Conservation (phyloP, 1,140 invertebrate species). For the Aricia agestis region DNA sequence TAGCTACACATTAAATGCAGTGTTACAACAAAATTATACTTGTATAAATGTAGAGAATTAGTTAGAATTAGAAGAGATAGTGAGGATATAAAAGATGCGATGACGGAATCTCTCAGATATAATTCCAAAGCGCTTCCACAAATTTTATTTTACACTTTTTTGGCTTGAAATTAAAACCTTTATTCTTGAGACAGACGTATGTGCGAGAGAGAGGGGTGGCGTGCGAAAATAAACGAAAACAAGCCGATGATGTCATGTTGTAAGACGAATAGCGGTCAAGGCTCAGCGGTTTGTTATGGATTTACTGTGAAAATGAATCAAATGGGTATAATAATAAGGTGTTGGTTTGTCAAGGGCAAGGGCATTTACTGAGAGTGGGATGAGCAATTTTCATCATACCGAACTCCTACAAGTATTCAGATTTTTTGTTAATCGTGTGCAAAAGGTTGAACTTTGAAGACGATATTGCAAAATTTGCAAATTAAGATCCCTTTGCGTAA, state of each 20-base stretch:
- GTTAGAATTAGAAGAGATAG: too few relatives aligned
- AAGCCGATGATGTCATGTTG: conserved; percentile 59
- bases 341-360: neutral
- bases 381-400: too few relatives aligned
- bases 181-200: conserved; percentile 19
- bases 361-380: neutral
- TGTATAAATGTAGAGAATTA: too few relatives aligned
- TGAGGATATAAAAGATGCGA: too few relatives aligned
- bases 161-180: conserved; percentile 19
- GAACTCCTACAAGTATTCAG: too few relatives aligned
- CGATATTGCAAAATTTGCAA: too few relatives aligned
- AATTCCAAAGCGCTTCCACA: too few relatives aligned
- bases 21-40: too few relatives aligned
- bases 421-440: too few relatives aligned
- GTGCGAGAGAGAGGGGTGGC: conserved; percentile 42
- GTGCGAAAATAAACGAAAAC: conserved; percentile 65
- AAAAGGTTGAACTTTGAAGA: too few relatives aligned
- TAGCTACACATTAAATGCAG: too few relatives aligned
- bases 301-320: conserved; percentile 20
- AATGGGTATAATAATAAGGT: conserved; percentile 4
- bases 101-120: neutral
- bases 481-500: too few relatives aligned
- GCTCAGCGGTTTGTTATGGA: conserved; percentile 31
- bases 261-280: conserved; percentile 63
- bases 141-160: neutral